phyloP scores from a whole-genome alignment of 2,797 vertebrate genomes.

The Notamacropus eugenii region DNA sequence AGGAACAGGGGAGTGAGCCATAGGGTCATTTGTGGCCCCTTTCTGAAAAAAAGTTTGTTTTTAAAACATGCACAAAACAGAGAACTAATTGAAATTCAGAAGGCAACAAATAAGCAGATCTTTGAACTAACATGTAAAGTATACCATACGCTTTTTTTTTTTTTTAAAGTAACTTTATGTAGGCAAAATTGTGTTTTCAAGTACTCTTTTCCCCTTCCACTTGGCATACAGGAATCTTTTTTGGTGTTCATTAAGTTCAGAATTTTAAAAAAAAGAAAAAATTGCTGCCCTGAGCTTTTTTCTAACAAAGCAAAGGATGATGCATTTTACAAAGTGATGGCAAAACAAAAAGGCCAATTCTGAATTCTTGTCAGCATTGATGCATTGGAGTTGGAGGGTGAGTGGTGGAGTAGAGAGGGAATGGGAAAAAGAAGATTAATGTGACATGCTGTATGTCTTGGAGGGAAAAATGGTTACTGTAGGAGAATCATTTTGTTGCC shows the following conservation, averaged over 20 bases:
- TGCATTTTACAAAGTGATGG: not conserved
- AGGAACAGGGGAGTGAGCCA: not conserved
- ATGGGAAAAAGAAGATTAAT: not conserved
- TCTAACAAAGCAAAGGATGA: not conserved
- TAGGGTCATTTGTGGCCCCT: not conserved
- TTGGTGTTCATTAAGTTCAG: not conserved
- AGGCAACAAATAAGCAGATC: not conserved
- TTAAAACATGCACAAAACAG: not conserved
- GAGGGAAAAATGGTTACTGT: not conserved
- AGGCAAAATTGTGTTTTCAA: not conserved
- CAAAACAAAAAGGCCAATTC: not conserved
- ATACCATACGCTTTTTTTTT: not conserved
- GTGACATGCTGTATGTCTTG: not conserved
- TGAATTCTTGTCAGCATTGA: not conserved
- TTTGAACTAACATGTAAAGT: not conserved
- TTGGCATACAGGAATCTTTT: not conserved
- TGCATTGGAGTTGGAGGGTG: not conserved
- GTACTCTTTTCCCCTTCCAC: not conserved
- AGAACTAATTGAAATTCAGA: not conserved
- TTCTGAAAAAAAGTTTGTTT: not conserved
- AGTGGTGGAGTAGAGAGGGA: not conserved
- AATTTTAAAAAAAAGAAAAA: not conserved
- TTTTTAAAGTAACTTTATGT: not conserved
- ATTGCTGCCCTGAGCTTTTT: not conserved
- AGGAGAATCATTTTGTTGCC: not conserved